A percentile compares a stretch with the other conserved stretches of the same genome.
These are phyloP conservation scores for Amphibalanus amphitrite DNA, from an alignment of 1,140 invertebrate genomes.

Conservation along the genomic window DNA sequence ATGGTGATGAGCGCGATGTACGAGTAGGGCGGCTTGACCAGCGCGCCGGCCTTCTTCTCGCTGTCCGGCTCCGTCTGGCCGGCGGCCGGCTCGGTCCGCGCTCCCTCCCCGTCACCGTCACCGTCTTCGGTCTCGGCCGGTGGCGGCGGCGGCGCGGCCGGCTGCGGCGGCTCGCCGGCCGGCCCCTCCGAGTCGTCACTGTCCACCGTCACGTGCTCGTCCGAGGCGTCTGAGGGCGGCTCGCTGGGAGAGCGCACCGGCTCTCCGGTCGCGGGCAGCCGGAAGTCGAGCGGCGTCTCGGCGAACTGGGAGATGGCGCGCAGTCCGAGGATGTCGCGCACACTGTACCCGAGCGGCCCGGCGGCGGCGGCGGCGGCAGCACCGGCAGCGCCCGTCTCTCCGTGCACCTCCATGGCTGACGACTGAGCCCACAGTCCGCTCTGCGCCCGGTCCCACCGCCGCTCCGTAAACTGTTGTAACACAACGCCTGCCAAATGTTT, in stretches of 20 bases:
- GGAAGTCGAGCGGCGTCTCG: background rate
- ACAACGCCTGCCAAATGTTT: background rate
- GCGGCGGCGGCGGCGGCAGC: no score
- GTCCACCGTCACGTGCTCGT: conserved; percentile 3
- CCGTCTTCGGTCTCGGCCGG: background rate
- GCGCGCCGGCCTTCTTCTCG: conserved; percentile 23
- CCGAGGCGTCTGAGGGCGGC: background rate
- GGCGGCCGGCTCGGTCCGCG: background rate
- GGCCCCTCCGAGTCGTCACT: background rate
- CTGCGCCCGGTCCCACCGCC: no score
- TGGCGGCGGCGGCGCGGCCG: no score
- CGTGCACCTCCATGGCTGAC: background rate
- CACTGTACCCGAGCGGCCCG: background rate
- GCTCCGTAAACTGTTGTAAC: conserved; percentile 1
- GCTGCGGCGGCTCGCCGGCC: background rate
- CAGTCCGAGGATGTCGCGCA: background rate
- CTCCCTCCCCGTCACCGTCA: conserved; percentile 2
- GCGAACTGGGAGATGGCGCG: background rate
- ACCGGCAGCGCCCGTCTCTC: no score
- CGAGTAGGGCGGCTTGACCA: conserved; percentile 90
- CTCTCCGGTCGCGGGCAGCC: background rate
- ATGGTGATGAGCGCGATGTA: conserved; percentile 97
- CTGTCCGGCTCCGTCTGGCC: conserved; percentile 7
- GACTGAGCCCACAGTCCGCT: background rate
- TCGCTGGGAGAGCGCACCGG: background rate